Evolutionary conservation across 2,113 vertebrate genomes (phyloP).

Genomic region (Scytalopus superciliaris): DNA sequence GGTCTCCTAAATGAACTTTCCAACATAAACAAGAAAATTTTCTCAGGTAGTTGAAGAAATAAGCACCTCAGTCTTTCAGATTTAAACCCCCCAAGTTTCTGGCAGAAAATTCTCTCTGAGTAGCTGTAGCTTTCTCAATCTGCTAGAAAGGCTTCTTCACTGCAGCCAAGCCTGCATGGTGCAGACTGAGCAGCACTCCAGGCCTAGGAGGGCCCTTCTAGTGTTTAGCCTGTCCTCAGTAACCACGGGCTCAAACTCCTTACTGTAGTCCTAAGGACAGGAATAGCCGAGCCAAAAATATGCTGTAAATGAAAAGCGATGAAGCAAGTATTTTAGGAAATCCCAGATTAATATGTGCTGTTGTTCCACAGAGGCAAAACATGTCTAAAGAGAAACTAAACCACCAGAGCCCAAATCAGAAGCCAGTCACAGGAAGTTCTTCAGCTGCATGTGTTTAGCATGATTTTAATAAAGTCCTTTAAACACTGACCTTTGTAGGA

Average conservation of each 20-base stretch:
- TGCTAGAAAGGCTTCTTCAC: not conserved
- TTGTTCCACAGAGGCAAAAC: not conserved
- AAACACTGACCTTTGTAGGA: not conserved
- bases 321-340: not conserved
- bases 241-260: not conserved
- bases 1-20: not conserved
- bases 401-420: not conserved
- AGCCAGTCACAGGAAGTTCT: not conserved
- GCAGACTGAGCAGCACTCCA: not conserved
- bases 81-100: not conserved
- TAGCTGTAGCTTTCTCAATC: not conserved
- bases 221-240: not conserved
- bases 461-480: not conserved
- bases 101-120: not conserved
- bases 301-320: not conserved
- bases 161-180: accelerated
- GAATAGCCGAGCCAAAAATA: not conserved
- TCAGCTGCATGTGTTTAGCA: not conserved
- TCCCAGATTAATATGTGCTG: not conserved
- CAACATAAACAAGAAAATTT: not conserved
- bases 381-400: not conserved
- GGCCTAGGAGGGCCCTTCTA: not conserved
- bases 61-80: not conserved
- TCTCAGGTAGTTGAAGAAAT: not conserved
- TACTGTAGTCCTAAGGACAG: not conserved